Conservation (phyloP, 1,140 invertebrate genomes). For the Drosophila gunungcola region DNA sequence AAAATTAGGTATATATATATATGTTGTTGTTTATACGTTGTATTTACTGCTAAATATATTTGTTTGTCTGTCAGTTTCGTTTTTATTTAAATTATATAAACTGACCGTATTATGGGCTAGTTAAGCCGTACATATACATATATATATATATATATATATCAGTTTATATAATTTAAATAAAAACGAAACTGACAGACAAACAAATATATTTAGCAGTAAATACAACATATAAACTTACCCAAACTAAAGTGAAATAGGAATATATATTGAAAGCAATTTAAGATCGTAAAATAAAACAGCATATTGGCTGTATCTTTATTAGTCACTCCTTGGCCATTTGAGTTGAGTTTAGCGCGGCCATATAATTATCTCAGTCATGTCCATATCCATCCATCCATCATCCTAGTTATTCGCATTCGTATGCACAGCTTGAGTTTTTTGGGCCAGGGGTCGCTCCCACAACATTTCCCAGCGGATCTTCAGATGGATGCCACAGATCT, state of each 20-base stretch:
- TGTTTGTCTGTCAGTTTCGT: background rate
- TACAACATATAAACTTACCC: background rate
- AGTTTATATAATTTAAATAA: background rate
- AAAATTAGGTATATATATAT: too few species aligned
- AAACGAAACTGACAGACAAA: background rate
- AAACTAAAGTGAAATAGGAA: background rate
- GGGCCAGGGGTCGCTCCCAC: constrained; percentile 1
- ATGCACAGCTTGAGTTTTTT: constrained; percentile 28
- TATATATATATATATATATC: too few species aligned
- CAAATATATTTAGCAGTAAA: background rate
- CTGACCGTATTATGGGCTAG: too few species aligned
- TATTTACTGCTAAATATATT: background rate
- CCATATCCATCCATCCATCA: constrained; percentile 46
- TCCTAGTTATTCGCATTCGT: constrained; percentile 19
- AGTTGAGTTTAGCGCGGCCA: constrained; percentile 4
- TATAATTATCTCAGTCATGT: constrained; percentile 28
- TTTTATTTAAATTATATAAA: background rate
- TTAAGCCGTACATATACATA: too few species aligned
- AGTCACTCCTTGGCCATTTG: background rate
- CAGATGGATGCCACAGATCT: constrained; percentile 38
- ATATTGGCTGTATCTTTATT: constrained; percentile 17
- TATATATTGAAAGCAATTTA: constrained; percentile 1
- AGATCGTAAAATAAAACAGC: constrained; percentile 22
- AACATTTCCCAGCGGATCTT: constrained; percentile 23
- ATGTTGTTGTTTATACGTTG: background rate